Base-by-base conservation (phyloP, 2,888 invertebrate genomes). In the Synergus umbraculus region DNA sequence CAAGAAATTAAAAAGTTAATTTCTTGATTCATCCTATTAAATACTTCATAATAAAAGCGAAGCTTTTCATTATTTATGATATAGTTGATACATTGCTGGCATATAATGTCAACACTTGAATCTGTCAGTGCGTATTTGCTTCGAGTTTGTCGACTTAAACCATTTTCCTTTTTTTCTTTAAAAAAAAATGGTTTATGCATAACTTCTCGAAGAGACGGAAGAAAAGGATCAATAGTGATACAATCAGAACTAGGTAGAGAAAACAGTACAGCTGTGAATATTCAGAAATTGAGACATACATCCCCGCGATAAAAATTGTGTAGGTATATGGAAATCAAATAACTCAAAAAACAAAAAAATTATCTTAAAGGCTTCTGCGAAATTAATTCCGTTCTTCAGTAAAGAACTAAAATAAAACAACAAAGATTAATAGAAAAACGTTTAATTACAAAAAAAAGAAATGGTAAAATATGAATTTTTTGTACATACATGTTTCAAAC, bases 21-120 rank as follows among this genome's bases (percentile, higher is more conserved):
- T 49, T 73, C 1, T 54, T 49, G 9, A 73, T 73, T 49, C 49
- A 37, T 37, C 49, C 49, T 73, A n/a, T 84, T 85, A 83, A 89
- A 90, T 90, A 90, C 89, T 91, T 90, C 86, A 86, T 87, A 90
- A 89, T 90, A 90, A 88, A 88, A 89, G 90, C 89, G 89, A 90
- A 89, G 90, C 86, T 88, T 90, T 84, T 86, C 82, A 84, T 83
- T 83, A 82, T 82, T 85, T 85, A 86, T 83, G 85, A 85, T 85
- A 87, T 85, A 86, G 84, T 84, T 83, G 82, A 81, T 85, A 83
- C 78, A 79, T 79, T 79, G 79, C 76, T 79, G 77, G 78, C 81
- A 79, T 80, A 81, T 54, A 76, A 79, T 69, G 13, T 43, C 49
- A 60, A 76, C 60, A 63, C 76, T 60, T 22, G 43, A 37, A 58